Base-by-base conservation (phyloP, 2,888 invertebrate species). In the Sesamia inferens region DNA sequence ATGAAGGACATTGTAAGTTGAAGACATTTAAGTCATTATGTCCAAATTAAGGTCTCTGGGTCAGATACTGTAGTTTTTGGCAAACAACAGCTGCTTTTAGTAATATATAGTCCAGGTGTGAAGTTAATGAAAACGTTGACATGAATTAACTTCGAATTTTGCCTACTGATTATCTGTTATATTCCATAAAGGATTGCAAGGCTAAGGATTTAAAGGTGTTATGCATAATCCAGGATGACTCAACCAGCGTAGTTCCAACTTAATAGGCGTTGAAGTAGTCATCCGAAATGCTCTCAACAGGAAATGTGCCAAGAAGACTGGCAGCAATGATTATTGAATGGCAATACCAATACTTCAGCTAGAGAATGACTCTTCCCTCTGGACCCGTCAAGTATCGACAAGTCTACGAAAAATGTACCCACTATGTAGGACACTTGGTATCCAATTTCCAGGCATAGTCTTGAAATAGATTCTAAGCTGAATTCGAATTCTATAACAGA, bases 51-150 rank as follows among this genome's bases (percentile, higher is more conserved):
- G 82, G 83, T 85, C 71, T 82, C 31, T 78, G 66, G 83, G 83
- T 80, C 86, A 81, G 72, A 71, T 70, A 82, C 79, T 67, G 83
- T 76, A 79, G 59, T 68, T 83, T 86, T 85, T 72, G 81, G 66
- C 78, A 83, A 79, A 80, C 83, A 78, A 71, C 88, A 88, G 87
- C 78, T 88, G 88, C 48, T 31, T n/a, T 73, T 63, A 47, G 57
- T 81, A 68, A 71, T 68, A 71, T 70, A 69, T 67, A 68, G 47
- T 68, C 69, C 85, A 83, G 78, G 71, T 82, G 82, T 57, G 63
- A 64, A 11, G 8, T 68, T 66, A 66, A 57, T 55, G 58, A 67
- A 77, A 68, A 77, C 76, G 65, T 69, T 79, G 77, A 58, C 24
- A 67, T 51, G 47, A 58, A 58, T 68, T 42, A 70, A 47, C 13